A percentile compares a stretch with the other conserved stretches of the same genome.
These are phyloP conservation scores for Pantherophis vulpinus DNA, from an alignment of 2,797 vertebrate genomes.

Conservation along the genomic window DNA sequence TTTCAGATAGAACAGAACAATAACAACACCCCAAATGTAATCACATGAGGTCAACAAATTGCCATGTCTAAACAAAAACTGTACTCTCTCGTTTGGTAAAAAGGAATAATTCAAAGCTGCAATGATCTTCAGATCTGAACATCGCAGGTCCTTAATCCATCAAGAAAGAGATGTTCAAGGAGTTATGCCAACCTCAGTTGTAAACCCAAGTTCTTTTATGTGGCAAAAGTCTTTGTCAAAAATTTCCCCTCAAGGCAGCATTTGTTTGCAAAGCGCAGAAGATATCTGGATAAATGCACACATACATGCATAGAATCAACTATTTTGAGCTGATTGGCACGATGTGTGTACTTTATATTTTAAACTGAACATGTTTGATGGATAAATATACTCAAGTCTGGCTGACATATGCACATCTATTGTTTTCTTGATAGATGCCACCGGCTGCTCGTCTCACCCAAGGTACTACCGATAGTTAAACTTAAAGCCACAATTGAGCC, in stretches of 20 bases:
- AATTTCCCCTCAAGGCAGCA: not conserved
- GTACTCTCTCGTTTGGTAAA: not conserved
- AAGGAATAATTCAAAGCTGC: slow-evolving; percentile 14
- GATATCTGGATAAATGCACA: not conserved
- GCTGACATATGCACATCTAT: not conserved
- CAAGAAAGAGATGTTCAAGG: not conserved
- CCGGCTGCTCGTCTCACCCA: not conserved
- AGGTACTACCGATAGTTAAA: not conserved
- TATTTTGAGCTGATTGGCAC: not conserved
- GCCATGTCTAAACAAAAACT: slow-evolving; percentile 2
- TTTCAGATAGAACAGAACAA: too few relatives aligned
- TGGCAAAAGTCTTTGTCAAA: not conserved
- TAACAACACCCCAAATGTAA: not conserved
- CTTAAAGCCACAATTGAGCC: not conserved
- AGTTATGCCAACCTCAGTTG: not conserved
- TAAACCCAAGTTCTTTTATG: slow-evolving; percentile 13
- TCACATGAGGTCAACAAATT: slow-evolving; percentile 19
- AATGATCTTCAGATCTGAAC: slow-evolving; percentile 1
- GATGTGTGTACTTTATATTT: not conserved
- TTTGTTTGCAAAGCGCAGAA: slow-evolving; percentile 2
- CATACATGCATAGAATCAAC: not conserved
- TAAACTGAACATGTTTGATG: not conserved
- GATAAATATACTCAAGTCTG: not conserved
- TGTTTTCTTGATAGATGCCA: not conserved
- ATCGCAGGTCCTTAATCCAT: not conserved